These are phyloP conservation scores for Drosophila ananassae DNA, from an alignment of 1,140 invertebrate genomes.

Conservation along the genomic window DNA sequence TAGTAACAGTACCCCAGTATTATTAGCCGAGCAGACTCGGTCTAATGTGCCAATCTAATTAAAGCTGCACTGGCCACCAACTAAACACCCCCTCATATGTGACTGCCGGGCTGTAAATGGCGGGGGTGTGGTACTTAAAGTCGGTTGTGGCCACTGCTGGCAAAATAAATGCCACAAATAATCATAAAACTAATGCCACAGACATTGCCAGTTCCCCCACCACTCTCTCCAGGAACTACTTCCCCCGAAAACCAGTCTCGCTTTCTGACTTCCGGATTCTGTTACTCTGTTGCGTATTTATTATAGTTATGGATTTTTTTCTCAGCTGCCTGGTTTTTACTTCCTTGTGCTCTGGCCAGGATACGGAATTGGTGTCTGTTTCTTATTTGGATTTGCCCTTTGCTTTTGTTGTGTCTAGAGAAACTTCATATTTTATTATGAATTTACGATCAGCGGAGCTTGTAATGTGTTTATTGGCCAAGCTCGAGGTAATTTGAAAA, in stretches of 20 bases:
- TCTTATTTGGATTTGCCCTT: conserved; percentile 26
- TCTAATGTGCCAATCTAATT: conserved; percentile 80
- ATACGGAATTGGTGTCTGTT: conserved; percentile 13
- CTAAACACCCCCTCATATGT: conserved; percentile 45
- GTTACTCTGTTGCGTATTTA: conserved; percentile 54
- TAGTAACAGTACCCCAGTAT: conserved; percentile 24
- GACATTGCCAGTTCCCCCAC: conserved; percentile 33
- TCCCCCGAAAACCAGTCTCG: conserved; percentile 43
- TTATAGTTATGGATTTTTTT: conserved; percentile 46
- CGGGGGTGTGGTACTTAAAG: conserved; percentile 34
- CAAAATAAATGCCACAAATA: conserved; percentile 77
- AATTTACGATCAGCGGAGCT: conserved; percentile 70
- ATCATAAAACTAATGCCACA: conserved; percentile 80
- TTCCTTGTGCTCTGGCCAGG: conserved; percentile 15
- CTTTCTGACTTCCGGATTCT: conserved; percentile 18
- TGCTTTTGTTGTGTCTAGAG: conserved; percentile 34
- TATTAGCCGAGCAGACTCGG: conserved; percentile 56
- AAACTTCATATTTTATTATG: conserved; percentile 71
- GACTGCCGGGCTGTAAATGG: conserved; percentile 10
- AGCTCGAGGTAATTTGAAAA: conserved; percentile 49
- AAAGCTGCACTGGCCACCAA: conserved; percentile 60
- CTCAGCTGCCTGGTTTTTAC: conserved; percentile 30
- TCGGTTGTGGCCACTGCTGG: conserved; percentile 43
- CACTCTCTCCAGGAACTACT: conserved; percentile 11
- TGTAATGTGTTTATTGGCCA: conserved; percentile 77